Conservation (phyloP, 1,140 invertebrate genomes). For the Aricia agestis region DNA sequence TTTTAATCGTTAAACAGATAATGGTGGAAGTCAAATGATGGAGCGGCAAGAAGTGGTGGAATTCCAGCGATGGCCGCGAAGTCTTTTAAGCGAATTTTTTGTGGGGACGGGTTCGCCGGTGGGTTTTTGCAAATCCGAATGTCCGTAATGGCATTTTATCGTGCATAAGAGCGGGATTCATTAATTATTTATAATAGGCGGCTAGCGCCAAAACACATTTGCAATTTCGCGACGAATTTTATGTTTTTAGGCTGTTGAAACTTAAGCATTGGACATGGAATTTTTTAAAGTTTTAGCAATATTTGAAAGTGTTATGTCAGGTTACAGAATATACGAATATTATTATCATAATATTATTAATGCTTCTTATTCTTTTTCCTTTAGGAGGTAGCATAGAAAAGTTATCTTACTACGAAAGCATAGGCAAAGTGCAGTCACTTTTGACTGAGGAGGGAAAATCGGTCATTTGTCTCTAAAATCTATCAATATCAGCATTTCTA, state of each 20-base stretch:
- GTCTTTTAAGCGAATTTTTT: slow-evolving; percentile 69
- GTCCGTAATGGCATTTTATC: slow-evolving; percentile 75
- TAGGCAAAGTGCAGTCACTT: no score
- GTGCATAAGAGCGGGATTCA: slow-evolving; percentile 71
- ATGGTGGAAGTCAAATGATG: slow-evolving; percentile 71
- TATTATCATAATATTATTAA: no score
- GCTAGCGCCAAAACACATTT: slow-evolving; percentile 32
- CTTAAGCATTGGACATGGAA: background rate
- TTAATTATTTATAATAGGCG: slow-evolving; percentile 75
- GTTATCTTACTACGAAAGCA: no score
- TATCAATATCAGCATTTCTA: no score
- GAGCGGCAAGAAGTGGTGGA: slow-evolving; percentile 62
- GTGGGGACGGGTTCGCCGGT: slow-evolving; percentile 48
- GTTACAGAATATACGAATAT: no score
- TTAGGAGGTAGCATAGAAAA: no score
- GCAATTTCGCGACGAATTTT: slow-evolving; percentile 11
- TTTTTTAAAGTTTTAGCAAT: no score
- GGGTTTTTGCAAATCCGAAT: slow-evolving; percentile 66
- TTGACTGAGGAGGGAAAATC: no score
- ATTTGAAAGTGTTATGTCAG: no score
- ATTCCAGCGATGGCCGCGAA: slow-evolving; percentile 67
- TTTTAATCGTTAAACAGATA: slow-evolving; percentile 64
- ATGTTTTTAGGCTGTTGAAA: background rate
- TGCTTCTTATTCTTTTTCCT: no score
- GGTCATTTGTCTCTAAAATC: no score